Conservation (phyloP, 2,113 vertebrate genomes). For the Perca fluviatilis region DNA sequence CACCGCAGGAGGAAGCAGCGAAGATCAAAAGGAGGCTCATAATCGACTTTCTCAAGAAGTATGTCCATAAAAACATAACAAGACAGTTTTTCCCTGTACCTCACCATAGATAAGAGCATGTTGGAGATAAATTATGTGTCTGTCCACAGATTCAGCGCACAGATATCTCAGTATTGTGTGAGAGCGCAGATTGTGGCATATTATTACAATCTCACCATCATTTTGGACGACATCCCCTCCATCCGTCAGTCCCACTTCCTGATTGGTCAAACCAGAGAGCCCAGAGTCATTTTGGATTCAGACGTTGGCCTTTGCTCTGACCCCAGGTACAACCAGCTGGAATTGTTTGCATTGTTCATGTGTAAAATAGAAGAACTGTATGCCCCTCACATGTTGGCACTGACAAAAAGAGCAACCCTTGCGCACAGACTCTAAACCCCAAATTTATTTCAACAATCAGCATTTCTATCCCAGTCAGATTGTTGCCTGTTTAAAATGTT, state of each 20-base stretch:
- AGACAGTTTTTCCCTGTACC: neutral
- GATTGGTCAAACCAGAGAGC: constrained; percentile 61
- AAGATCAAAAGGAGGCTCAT: constrained; percentile 84
- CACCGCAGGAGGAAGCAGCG: constrained; percentile 78
- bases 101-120: neutral
- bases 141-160: constrained; percentile 72
- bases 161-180: constrained; percentile 73
- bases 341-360: neutral
- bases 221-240: constrained; percentile 78
- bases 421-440: too few relatives aligned
- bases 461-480: neutral
- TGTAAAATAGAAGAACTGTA: neutral
- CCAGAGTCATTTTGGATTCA: constrained; percentile 58
- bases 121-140: neutral
- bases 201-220: constrained; percentile 75
- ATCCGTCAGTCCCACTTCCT: constrained; percentile 81
- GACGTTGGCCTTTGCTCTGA: constrained; percentile 65
- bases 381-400: too few relatives aligned
- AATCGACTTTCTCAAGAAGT: constrained; percentile 83
- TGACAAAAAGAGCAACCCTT: neutral
- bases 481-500: neutral
- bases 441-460: neutral
- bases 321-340: constrained; percentile 59
- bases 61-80: constrained; percentile 44
- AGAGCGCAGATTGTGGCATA: constrained; percentile 80